A percentile compares a stretch with the other conserved stretches of the same genome.
phyloP scores from a whole-genome alignment of 2,888 invertebrate species.

The Sturmia bella region DNA sequence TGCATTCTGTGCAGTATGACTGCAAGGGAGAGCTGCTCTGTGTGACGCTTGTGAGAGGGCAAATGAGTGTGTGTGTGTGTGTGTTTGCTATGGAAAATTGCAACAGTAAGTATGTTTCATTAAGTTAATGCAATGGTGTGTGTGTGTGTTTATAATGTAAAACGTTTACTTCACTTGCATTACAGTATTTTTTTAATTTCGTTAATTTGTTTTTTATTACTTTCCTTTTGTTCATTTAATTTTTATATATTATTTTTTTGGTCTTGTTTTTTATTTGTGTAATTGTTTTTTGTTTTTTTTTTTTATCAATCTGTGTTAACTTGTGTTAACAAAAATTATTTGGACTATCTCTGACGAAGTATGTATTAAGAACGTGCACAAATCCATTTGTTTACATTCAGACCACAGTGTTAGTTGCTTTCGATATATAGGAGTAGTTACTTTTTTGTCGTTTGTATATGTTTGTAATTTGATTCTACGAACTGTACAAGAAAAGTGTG shows the following conservation, averaged over 20 bases:
- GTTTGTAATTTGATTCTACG: no score
- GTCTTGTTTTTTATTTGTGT: conserved; percentile 41
- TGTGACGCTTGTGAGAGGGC: not conserved
- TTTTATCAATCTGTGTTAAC: conserved; percentile 57
- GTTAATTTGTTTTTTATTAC: not conserved
- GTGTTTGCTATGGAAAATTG: not conserved
- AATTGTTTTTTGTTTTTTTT: conserved; percentile 18
- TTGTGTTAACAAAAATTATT: conserved; percentile 72
- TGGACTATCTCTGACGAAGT: conserved; percentile 60
- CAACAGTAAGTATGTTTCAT: conserved; percentile 12
- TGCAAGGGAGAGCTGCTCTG: conserved; percentile 27
- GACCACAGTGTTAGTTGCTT: no score
- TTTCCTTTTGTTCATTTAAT: conserved; percentile 20
- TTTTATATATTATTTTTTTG: conserved; percentile 40
- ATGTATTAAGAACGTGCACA: not conserved
- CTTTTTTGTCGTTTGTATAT: no score
- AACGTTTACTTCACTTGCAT: conserved; percentile 44
- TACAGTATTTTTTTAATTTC: conserved; percentile 23
- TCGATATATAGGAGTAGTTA: no score
- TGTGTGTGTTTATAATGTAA: conserved; percentile 10
- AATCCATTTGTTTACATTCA: no score
- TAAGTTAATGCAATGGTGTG: conserved; percentile 16
- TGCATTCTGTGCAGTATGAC: conserved; percentile 47
- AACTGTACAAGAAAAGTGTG: no score
- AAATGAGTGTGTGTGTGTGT: not conserved